These are phyloP conservation scores for Augochlora pura DNA, from an alignment of 1,140 invertebrate genomes.

Conservation along the genomic window DNA sequence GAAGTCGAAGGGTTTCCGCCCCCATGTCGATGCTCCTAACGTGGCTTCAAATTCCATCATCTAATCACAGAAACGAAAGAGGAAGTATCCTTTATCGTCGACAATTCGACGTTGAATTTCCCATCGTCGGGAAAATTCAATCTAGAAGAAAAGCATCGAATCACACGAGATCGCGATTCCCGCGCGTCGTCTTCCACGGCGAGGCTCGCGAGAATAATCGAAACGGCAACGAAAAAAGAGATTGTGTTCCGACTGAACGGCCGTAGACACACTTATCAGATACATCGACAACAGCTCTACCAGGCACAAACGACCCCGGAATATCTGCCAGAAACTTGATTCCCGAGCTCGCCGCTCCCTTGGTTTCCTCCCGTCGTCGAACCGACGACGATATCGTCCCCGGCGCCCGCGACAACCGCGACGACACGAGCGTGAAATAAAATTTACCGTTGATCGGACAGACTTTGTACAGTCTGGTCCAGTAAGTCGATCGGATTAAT, in stretches of 20 bases:
- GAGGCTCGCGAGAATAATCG: too few relatives aligned
- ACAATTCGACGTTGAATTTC: too few relatives aligned
- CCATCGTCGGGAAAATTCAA: too few relatives aligned
- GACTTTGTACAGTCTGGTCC: neutral
- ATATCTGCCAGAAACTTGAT: neutral
- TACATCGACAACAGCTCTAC: neutral
- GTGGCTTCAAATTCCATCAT: too few relatives aligned
- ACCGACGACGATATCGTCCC: slow-evolving; percentile 3
- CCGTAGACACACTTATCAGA: neutral
- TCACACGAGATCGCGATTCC: too few relatives aligned
- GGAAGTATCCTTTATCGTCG: too few relatives aligned
- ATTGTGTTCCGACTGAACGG: neutral
- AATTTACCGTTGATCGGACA: slow-evolving; percentile 10
- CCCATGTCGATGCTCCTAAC: too few relatives aligned
- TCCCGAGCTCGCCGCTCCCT: slow-evolving; percentile 1
- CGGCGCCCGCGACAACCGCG: neutral
- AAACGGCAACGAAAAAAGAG: neutral
- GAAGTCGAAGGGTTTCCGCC: too few relatives aligned
- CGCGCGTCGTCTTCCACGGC: too few relatives aligned
- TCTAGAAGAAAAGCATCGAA: too few relatives aligned
- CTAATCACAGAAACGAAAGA: too few relatives aligned
- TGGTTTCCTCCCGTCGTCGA: neutral
- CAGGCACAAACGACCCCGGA: slow-evolving; percentile 4
- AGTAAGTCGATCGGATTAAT: neutral
- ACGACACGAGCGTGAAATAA: slow-evolving; percentile 25